Evolutionary conservation across 1,140 invertebrate genomes (phyloP).

Genomic region (Berghia stephanieae): DNA sequence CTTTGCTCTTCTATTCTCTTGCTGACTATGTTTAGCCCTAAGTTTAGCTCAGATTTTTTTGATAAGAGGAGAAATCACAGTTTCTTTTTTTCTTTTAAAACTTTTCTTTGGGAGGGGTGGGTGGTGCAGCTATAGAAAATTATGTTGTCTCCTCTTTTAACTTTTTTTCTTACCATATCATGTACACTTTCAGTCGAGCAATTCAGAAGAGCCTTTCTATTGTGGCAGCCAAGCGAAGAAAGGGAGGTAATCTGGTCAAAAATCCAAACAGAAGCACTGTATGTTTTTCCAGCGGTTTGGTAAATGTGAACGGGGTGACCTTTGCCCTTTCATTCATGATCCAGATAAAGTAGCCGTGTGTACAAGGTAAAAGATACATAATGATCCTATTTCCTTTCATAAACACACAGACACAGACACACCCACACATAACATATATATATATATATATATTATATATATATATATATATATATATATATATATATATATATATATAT

Average conservation of each 20-base stretch:
- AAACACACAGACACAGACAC: no score
- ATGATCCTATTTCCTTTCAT: no score
- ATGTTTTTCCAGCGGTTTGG: slow-evolving; percentile 84
- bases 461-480: no score
- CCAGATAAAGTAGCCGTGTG: slow-evolving; percentile 85
- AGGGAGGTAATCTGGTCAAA: slow-evolving; percentile 72
- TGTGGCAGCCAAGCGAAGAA: slow-evolving; percentile 68
- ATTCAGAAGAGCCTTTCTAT: slow-evolving; percentile 72
- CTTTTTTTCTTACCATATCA: neutral
- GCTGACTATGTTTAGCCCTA: no score
- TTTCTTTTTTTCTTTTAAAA: neutral
- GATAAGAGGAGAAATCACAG: neutral
- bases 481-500: no score
- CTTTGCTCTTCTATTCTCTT: no score
- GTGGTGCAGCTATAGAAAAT: neutral
- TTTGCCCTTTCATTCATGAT: slow-evolving; percentile 84
- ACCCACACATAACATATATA: no score
- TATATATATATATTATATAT: no score
- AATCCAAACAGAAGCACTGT: slow-evolving; percentile 75
- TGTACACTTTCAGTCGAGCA: slow-evolving; percentile 65
- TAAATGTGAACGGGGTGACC: slow-evolving; percentile 77
- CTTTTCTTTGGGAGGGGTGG: neutral
- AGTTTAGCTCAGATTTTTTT: no score
- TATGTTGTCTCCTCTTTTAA: neutral
- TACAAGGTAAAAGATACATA: slow-evolving; percentile 79